Conservation (phyloP, 2,113 vertebrate genomes). For the Pygoscelis antarcticus region DNA sequence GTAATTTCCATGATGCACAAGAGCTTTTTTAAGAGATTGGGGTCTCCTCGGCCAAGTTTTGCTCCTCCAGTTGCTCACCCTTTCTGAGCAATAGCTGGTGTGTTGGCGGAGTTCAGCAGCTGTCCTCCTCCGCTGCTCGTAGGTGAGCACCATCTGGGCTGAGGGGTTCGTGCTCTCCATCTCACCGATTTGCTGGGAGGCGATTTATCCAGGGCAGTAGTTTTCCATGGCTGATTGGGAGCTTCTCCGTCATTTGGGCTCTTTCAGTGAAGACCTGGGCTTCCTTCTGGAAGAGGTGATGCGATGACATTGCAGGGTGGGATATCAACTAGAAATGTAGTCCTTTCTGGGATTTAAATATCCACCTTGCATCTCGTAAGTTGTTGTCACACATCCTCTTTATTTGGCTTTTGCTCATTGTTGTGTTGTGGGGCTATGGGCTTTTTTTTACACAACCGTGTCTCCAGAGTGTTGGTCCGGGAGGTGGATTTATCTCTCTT, state of each 20-base stretch:
- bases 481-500: background rate
- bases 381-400: background rate
- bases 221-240: background rate
- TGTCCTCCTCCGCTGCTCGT: rapidly evolving
- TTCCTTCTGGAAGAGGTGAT: background rate
- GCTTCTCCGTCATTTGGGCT: background rate
- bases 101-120: background rate
- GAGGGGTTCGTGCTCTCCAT: background rate
- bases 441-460: rapidly evolving
- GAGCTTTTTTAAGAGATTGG: background rate
- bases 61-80: background rate
- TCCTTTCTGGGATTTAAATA: background rate
- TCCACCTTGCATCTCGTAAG: background rate
- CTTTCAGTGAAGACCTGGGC: background rate
- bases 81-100: background rate
- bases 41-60: background rate
- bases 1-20: background rate
- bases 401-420: background rate
- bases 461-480: background rate
- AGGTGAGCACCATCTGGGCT: background rate
- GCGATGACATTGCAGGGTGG: background rate
- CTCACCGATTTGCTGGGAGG: background rate
- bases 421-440: rapidly evolving
- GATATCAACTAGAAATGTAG: background rate
- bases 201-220: background rate